Conservation (phyloP, 1,140 invertebrate genomes). For the Dendrolimus kikuchii region DNA sequence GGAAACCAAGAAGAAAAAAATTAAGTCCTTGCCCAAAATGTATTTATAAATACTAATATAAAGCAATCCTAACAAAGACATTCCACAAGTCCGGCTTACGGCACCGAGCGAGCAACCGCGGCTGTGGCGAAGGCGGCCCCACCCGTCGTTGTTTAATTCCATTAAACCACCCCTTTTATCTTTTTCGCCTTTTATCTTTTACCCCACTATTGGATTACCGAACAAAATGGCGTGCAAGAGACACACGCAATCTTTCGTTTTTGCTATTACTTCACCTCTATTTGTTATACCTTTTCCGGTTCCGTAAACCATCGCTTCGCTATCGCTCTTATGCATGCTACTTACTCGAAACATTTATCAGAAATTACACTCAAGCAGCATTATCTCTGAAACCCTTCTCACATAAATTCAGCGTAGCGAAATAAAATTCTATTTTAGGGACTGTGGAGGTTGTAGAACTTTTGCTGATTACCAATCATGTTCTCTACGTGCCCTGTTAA, state of each 20-base stretch:
- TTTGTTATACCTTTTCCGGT: slow-evolving; percentile 35
- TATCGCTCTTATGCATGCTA: slow-evolving; percentile 1
- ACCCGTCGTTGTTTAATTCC: slow-evolving; percentile 61
- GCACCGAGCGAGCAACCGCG: slow-evolving; percentile 24
- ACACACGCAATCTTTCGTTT: slow-evolving; percentile 56
- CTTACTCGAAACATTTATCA: too few relatives aligned
- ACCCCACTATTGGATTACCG: slow-evolving; percentile 59
- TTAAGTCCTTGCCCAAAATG: slow-evolving; percentile 23
- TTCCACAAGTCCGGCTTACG: slow-evolving; percentile 58
- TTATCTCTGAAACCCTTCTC: too few relatives aligned
- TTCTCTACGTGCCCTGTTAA: too few relatives aligned
- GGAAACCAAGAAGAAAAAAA: slow-evolving; percentile 18
- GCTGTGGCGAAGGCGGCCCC: slow-evolving; percentile 15
- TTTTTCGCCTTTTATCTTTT: slow-evolving; percentile 62
- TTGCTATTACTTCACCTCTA: slow-evolving; percentile 41
- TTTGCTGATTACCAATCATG: too few relatives aligned
- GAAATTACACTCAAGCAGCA: too few relatives aligned
- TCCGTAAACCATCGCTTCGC: slow-evolving; percentile 5
- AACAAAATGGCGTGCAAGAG: slow-evolving; percentile 54
- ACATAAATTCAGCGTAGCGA: too few relatives aligned
- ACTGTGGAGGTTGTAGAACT: too few relatives aligned
- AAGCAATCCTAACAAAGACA: slow-evolving; percentile 55
- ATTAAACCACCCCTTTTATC: slow-evolving; percentile 68
- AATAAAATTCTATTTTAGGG: too few relatives aligned
- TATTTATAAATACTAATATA: slow-evolving; percentile 17